A percentile compares a stretch with the other conserved stretches of the same genome.
These are phyloP conservation scores for Torymus tubicola DNA, from an alignment of 2,888 invertebrate genomes.

Conservation along the genomic window DNA sequence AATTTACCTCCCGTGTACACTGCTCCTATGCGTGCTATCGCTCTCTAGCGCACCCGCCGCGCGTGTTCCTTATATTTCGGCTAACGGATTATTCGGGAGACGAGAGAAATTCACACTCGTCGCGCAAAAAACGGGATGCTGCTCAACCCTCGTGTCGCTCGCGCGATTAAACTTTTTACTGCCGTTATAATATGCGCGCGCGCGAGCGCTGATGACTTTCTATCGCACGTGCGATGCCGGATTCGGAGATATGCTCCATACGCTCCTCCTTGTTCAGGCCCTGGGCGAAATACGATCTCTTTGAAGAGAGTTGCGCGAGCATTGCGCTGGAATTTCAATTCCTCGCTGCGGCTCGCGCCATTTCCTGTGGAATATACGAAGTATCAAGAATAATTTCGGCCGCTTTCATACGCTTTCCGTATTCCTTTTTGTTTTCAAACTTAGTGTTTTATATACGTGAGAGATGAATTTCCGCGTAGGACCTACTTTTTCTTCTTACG, in stretches of 20 bases:
- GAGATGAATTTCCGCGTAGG: background rate
- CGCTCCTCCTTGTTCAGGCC: slow-evolving; percentile 22
- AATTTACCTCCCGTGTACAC: slow-evolving; percentile 37
- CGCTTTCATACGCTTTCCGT: too few species aligned
- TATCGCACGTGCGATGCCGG: background rate
- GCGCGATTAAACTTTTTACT: slow-evolving; percentile 26
- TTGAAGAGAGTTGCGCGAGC: slow-evolving; percentile 40
- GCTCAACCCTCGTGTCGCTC: slow-evolving; percentile 1
- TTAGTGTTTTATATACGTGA: background rate
- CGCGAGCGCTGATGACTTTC: slow-evolving; percentile 5
- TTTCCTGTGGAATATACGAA: slow-evolving; percentile 21
- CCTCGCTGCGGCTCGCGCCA: slow-evolving; percentile 6
- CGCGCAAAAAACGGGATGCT: background rate
- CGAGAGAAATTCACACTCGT: background rate
- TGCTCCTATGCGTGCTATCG: background rate
- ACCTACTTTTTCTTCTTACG: background rate
- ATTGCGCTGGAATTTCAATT: slow-evolving; percentile 27
- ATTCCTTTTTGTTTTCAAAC: too few species aligned
- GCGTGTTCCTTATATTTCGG: background rate
- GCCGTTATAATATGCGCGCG: slow-evolving; percentile 9
- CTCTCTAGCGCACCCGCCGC: background rate
- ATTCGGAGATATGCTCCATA: background rate
- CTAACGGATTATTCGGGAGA: background rate
- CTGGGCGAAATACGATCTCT: slow-evolving; percentile 48
- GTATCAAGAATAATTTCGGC: too few species aligned